These are phyloP conservation scores for Grantiella picta DNA, from an alignment of 2,113 vertebrate genomes.

Conservation along the genomic window DNA sequence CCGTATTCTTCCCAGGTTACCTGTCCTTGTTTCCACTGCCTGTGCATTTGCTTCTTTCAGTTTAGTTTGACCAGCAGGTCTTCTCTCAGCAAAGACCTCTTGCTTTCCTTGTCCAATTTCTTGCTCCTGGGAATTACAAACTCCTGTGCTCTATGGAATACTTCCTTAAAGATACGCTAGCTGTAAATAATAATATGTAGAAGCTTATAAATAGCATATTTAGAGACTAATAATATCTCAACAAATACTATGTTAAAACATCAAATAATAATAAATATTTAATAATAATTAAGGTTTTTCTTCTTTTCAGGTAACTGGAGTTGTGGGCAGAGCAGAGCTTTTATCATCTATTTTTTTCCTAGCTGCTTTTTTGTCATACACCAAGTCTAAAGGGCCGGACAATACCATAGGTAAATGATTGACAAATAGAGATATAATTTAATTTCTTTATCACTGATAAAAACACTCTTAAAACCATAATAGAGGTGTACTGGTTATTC, in stretches of 20 bases:
- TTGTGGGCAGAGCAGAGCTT: constrained; percentile 96
- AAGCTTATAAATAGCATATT: neutral
- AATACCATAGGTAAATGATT: constrained; percentile 86
- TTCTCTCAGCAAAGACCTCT: neutral
- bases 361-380: constrained; percentile 93
- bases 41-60: neutral
- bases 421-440: neutral
- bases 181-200: neutral
- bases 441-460: neutral
- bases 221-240: neutral
- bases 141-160: neutral
- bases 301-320: constrained; percentile 87
- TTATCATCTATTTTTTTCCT: constrained; percentile 95
- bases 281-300: neutral
- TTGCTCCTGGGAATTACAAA: neutral
- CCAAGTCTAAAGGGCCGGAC: constrained; percentile 89
- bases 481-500: neutral
- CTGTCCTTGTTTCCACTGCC: neutral
- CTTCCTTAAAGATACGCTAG: neutral
- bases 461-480: neutral
- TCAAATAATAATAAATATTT: neutral
- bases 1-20: neutral
- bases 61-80: neutral
- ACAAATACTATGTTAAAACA: neutral
- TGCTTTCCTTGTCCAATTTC: neutral